Percentiles rank a stretch among this genome's conserved stretches.
Evolutionary conservation across 2,113 vertebrate species (phyloP).

Genomic region (Pelodiscus sinensis): DNA sequence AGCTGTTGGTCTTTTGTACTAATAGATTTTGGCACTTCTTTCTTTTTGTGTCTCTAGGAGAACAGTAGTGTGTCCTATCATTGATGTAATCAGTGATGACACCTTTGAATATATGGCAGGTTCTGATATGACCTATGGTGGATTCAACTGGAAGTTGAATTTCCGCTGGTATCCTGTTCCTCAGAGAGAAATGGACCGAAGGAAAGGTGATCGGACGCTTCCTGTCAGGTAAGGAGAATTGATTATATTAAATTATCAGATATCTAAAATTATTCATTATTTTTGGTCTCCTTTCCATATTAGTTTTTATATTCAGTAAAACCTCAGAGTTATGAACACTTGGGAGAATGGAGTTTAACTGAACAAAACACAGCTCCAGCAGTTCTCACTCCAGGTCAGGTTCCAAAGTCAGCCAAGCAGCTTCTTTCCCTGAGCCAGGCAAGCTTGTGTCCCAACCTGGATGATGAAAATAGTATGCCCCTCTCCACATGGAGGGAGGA

Average conservation of each 20-base stretch:
- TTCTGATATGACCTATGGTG: slow-evolving; percentile 98
- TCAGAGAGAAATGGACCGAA: slow-evolving; percentile 98
- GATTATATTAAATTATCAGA: neutral
- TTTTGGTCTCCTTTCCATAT: neutral
- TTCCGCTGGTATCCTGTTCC: slow-evolving; percentile 99
- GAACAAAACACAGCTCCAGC: no score
- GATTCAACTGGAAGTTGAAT: slow-evolving; percentile 99
- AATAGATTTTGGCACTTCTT: slow-evolving; percentile 16
- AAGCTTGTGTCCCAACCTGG: no score
- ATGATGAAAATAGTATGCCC: no score
- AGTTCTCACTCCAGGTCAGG: no score
- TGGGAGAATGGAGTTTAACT: no score
- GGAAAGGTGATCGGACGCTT: slow-evolving; percentile 97
- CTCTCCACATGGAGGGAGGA: no score
- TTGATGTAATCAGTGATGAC: slow-evolving; percentile 98
- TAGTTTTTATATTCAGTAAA: neutral
- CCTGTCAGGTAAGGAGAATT: slow-evolving; percentile 86
- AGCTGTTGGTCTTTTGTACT: neutral
- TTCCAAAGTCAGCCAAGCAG: no score
- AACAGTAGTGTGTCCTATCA: slow-evolving; percentile 98
- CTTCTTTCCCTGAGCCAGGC: no score
- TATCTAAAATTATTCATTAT: neutral
- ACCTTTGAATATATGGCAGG: slow-evolving; percentile 99
- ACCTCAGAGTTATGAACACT: no score
- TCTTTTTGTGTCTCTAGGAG: slow-evolving; percentile 76